Base-by-base conservation (phyloP, 2,797 vertebrate species). In the Halcyon smyrnensis region DNA sequence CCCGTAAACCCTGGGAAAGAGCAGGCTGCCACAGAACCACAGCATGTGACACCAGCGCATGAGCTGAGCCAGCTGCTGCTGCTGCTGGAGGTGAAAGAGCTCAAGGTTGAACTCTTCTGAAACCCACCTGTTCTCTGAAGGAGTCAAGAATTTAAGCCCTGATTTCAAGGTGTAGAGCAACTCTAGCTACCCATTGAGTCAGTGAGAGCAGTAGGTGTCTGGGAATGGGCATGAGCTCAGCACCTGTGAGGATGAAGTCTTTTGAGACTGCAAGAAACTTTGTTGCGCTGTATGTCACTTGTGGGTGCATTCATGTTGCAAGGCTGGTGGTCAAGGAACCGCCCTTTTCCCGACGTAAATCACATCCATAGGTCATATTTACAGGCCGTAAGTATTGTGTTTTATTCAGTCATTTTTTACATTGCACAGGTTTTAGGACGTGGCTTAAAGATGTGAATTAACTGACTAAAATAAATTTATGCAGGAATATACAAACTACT, bases 1-100 rank as follows among this genome's bases (percentile, higher is more conserved):
- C 43, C 34, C 50, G 30, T 11, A 15, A 62, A 43, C 18, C 9
- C 36, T 5, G 21, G 63, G 43, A 77, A 89, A 41, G 74, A 39
- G 48, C 51, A 6, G 1, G 5, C 39, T 67, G 70, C 36, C 50
- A 48, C 39, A 4, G 9, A 88, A 56, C 13, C 34, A 15, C n/a
- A 16, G 37, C 43, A 3, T 5, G 48, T 28, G 59, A 50, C 57
- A 41, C 0, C 0, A 45, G 11, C 0, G 0, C 34, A 32, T 11
- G 23, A 71, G 41, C 63, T n/a, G 53, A 60, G 63, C 63, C 82
- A 63, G 62, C 81, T 69, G 81, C 30, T 80, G 85, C 46, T 67
- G 0, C 46, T 67, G 0, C 34, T 17, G 24, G 43, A 63, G 18
- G n/a, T 7, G 24, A 77, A 30, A 18, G 39, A 84, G 54, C 34